Base-by-base conservation (phyloP, 2,888 invertebrate genomes). In the Lasius platythorax region DNA sequence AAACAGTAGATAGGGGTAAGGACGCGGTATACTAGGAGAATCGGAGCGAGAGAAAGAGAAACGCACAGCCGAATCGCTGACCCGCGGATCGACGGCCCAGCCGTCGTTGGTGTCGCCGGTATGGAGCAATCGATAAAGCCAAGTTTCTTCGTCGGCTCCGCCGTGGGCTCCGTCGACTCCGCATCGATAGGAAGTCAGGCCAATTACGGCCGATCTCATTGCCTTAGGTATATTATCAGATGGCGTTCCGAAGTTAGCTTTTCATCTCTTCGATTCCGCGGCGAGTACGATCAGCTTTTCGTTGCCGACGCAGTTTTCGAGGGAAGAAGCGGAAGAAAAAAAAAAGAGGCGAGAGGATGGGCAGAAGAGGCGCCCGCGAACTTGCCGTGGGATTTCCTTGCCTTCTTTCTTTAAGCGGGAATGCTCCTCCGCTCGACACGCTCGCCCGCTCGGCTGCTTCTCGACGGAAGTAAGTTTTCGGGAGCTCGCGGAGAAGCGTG, bases 241-340 rank as follows among this genome's bases (percentile, higher is more conserved):
- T 89, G 89, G 85, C 84, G 79, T 85, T 87, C 85, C 61, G 85
- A 92, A 93, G 91, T 93, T 92, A 87, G 91, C 91, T 91, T 92
- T 92, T 92, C 92, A 92, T 91, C 89, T 92, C 83, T 70, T 83
- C 87, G 85, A 90, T 89, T 87, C 85, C 87, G 83, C 83, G 83
- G 70, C 56, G 50, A 67, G 30, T 79, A 85, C 82, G 85, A 85
- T 85, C 75, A 74, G 81, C 61, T 82, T 75, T 82, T 73, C 83
- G 85, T 85, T 78, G 85, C 73, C 61, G 63, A 68, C 70, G 85
- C 75, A 73, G 84, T 82, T 84, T 83, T 81, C 70, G 70, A 53
- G 56, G 61, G 46, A 76, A 64, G 50, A 58, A 67, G 46, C 64
- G 37, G 40, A 43, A 61, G 64, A 46, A 76, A 63, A 56, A 6